Base-by-base conservation (phyloP, 2,797 vertebrate species). In the Rhinatrema bivittatum region DNA sequence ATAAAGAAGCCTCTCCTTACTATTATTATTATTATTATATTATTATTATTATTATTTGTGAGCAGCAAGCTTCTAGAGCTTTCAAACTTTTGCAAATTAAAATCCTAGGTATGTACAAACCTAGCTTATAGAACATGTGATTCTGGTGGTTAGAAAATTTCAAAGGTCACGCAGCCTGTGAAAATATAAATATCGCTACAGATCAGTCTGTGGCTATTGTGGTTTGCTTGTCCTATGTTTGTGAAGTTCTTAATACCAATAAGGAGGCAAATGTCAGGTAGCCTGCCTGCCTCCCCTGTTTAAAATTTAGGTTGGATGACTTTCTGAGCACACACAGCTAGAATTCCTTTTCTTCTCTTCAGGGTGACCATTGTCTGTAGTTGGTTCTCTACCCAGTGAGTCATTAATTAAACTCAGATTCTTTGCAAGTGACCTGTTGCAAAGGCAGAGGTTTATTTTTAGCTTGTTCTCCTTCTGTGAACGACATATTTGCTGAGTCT, bases 331-430 rank as follows among this genome's bases (percentile, higher is more conserved):
- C 25, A 41, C 10, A 20, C n/a, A 2, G 16, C 21, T 29, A 50
- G 55, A 74, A 59, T 62, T 76, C 57, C 65, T 78, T 72, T 62
- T 45, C 50, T 72, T 64, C 60, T 70, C 55, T 43, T 80, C 47
- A 47, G 55, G 58, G 58, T 69, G 55, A 68, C 62, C 65, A 74
- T 77, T 78, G 60, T 78, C 45, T 72, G 42, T 42, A 22, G 35
- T 57, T 49, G 42, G 53, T 70, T 72, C 64, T 56, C 35, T 53
- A 61, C 49, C 66, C 63, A 62, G 52, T 43, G 56, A 77, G 53
- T 71, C 53, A 68, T 77, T 77, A 74, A 77, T 79, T 77, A 76
- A 76, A 70, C 49, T 38, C 32, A 16, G 46, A 54, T 62, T 68
- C 75, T 79, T 73, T 74, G 45, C 68, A 41, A 67, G 54, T 64